Percentiles rank a stretch among this genome's conserved stretches.
phyloP scores from a whole-genome alignment of 1,140 invertebrate genomes.

The Aphis gossypii region DNA sequence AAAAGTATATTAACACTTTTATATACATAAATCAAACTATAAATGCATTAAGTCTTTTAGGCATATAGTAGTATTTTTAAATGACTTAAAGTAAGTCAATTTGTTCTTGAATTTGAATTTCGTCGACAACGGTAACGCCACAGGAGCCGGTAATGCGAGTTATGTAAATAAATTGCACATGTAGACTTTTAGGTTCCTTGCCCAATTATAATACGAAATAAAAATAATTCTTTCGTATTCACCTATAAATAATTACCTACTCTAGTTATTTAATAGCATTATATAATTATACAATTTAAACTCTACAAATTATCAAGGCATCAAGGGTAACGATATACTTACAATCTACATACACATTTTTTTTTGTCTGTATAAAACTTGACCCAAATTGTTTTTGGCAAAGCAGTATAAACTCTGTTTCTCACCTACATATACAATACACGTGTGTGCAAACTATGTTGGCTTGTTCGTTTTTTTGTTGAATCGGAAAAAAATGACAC shows the following conservation, averaged over 20 bases:
- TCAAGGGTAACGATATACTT: background rate
- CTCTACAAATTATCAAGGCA: background rate
- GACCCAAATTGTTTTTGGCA: conserved; percentile 14
- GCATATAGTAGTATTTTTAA: background rate
- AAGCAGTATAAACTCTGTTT: background rate
- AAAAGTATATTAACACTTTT: too few relatives aligned
- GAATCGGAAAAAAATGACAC: background rate
- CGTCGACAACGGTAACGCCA: background rate
- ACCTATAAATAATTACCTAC: background rate
- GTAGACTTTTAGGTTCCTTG: background rate
- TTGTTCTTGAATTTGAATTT: background rate
- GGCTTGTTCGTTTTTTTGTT: background rate
- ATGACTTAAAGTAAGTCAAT: background rate
- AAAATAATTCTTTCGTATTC: background rate
- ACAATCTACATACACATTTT: background rate
- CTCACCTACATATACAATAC: background rate
- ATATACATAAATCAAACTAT: too few relatives aligned
- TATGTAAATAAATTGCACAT: background rate
- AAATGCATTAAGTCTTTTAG: background rate
- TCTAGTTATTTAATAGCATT: background rate
- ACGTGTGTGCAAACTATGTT: background rate
- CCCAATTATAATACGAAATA: background rate
- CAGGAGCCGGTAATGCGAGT: too few relatives aligned
- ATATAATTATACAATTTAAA: background rate
- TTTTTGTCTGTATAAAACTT: background rate